A percentile compares a stretch with the other conserved stretches of the same genome.
Conservation (phyloP, 2,888 invertebrate genomes). For the Sarcophaga subvicina region DNA sequence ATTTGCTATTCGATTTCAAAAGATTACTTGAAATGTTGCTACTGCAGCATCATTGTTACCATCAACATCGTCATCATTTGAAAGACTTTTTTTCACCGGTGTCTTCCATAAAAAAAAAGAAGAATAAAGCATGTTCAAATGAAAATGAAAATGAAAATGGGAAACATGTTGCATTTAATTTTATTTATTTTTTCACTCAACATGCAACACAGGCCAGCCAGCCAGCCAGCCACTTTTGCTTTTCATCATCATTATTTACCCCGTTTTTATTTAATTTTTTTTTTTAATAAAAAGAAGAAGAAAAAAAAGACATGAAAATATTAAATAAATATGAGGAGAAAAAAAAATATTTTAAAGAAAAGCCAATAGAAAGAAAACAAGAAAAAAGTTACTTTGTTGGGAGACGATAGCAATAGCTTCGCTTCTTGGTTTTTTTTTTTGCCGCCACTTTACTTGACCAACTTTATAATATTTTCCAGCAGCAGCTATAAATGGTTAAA, state of each 20-base stretch:
- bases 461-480: slow-evolving; percentile 30
- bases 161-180: slow-evolving; percentile 35
- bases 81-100: no score
- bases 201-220: slow-evolving; percentile 37
- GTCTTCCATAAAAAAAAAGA: not conserved
- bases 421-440: not conserved
- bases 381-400: slow-evolving; percentile 43
- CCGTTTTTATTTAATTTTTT: not conserved
- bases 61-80: slow-evolving; percentile 9
- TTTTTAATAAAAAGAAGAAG: not conserved
- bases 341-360: not conserved
- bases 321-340: not conserved
- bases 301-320: not conserved
- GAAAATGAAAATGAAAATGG: slow-evolving; percentile 34
- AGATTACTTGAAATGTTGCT: slow-evolving; percentile 13
- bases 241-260: not conserved
- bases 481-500: slow-evolving; percentile 38
- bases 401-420: not conserved
- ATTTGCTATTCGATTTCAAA: not conserved
- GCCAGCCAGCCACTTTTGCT: not conserved
- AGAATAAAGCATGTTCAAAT: slow-evolving; percentile 13
- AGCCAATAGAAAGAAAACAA: slow-evolving; percentile 9
- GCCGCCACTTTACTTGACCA: slow-evolving; percentile 29
- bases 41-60: slow-evolving; percentile 16
- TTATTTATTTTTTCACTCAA: slow-evolving; percentile 3